Conservation (phyloP, 2,113 vertebrate genomes). For the Mesoclemmys tuberculata region DNA sequence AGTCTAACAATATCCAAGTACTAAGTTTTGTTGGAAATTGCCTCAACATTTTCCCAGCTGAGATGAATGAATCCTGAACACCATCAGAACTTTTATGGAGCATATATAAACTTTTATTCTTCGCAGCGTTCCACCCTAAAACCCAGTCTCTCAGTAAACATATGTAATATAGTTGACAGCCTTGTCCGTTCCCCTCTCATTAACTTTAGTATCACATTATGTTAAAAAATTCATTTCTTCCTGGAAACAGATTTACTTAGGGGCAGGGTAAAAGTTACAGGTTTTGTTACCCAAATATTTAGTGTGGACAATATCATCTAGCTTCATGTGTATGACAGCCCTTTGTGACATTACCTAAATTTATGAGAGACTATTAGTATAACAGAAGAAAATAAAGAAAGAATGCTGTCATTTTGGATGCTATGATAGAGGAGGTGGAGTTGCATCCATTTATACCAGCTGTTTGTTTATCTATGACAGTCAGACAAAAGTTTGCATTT, state of each 20-base stretch:
- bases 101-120: background rate
- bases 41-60: background rate
- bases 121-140: background rate
- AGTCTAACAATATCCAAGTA: background rate
- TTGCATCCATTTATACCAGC: rapidly evolving
- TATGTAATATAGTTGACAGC: background rate
- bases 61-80: background rate
- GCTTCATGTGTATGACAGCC: background rate
- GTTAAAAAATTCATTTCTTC: background rate
- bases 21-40: background rate
- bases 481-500: background rate
- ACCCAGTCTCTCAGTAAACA: background rate
- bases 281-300: background rate
- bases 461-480: background rate
- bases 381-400: background rate
- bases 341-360: background rate
- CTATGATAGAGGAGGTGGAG: rapidly evolving
- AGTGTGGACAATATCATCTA: background rate
- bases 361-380: background rate
- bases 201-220: rapidly evolving
- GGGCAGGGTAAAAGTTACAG: background rate
- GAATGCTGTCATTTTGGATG: rapidly evolving
- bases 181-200: background rate
- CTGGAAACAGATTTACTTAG: background rate
- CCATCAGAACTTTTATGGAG: background rate